Conservation (phyloP, 2,797 vertebrate genomes). For the Ptychobarbus kaznakovi region DNA sequence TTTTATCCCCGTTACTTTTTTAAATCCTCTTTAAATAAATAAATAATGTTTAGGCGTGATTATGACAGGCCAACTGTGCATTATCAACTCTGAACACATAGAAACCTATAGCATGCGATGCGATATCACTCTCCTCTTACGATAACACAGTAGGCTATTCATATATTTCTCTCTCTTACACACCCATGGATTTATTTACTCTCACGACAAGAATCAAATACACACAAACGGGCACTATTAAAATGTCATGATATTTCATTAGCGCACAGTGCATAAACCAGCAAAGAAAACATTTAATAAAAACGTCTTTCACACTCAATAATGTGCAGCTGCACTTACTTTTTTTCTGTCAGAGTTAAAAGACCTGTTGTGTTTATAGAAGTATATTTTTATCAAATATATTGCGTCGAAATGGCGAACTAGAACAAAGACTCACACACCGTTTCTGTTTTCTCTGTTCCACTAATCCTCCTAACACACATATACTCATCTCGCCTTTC, state of each 20-base stretch:
- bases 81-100: neutral
- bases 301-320: neutral
- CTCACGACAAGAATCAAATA: neutral
- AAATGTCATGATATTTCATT: neutral
- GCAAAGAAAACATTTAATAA: neutral
- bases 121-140: neutral
- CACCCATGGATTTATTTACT: neutral
- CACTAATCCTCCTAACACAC: neutral
- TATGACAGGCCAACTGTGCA: neutral
- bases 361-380: neutral
- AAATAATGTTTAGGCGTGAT: neutral
- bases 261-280: neutral
- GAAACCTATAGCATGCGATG: neutral
- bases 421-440: neutral
- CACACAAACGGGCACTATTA: neutral
- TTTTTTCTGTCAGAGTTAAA: neutral
- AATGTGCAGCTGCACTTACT: neutral
- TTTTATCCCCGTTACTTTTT: neutral
- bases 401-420: neutral
- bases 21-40: neutral
- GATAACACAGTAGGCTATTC: constrained; percentile 8
- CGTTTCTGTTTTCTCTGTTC: neutral
- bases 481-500: constrained; percentile 12
- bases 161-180: constrained; percentile 2
- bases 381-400: neutral